Base-by-base conservation (phyloP, 2,888 invertebrate species). In the Sphaerophoria taeniata region DNA sequence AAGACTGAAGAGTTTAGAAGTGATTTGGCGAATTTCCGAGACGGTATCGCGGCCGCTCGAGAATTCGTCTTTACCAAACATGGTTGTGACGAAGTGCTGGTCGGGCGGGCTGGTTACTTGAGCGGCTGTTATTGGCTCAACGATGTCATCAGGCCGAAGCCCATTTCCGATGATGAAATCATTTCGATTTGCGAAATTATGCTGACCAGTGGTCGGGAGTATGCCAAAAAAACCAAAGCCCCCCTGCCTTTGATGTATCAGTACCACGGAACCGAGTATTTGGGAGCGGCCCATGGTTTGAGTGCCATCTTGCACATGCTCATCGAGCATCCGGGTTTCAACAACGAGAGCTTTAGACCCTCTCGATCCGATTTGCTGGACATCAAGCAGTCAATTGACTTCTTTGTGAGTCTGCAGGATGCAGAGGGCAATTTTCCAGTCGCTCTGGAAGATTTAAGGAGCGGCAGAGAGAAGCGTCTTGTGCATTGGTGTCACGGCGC, bases 401-500 rank as follows among this genome's bases (percentile, higher is more conserved):
- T 88, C 90, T 95, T 67, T 70, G 80, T 91, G 16, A 89, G 89
- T 34, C 87, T 91, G 31, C 96, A 97, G 92, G 95, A 94, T 87
- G 89, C 91, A 0, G 94, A 95, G 75, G 96, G 96, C 0, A 96
- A 96, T 90, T 96, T 96, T 91, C 95, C 96, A 0, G 94, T 95
- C 87, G 95, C 96, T 4, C 93, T 95, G 90, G 96, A 97, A 90
- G 92, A 95, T 67, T 92, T 93, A 5, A 89, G 92, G 47, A 91
- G 90, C 53, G 93, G 94, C 3, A 88, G 91, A 12, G 91, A 92
- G 11, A 95, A 96, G 78, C 95, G 96, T 82, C 92, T 97, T 11
- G 94, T 97, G 0, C 97, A 98, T 90, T 97, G 97, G 98, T 98
- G 98, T 90, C 97, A 98, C 90, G 98, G 98, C 0, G 97, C 97